Base-by-base conservation (phyloP, 2,113 vertebrate genomes). In the Helogale parvula region DNA sequence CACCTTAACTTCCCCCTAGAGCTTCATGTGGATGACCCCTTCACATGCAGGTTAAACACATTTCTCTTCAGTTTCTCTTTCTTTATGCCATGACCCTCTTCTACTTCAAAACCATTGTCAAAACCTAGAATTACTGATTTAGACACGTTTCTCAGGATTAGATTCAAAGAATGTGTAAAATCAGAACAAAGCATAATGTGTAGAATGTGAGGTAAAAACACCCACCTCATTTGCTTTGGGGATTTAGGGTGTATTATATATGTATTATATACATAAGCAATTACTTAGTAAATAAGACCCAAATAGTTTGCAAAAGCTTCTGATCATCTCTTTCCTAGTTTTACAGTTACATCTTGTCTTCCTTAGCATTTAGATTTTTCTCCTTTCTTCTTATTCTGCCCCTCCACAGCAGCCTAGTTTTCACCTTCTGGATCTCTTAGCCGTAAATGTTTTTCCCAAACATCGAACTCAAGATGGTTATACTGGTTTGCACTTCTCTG, bases 1-100 rank as follows among this genome's bases (percentile, higher is more conserved):
- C 0, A 41, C n/a, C 17, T 50, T 88, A 76, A 60, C 38, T 79
- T 60, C 66, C 17, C 54, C 87, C 31, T 69, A 31, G 19, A 93
- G 74, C 41, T 90, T 93, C 38, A 41, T 5, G 11, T 11, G 38
- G 7, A 33, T 45, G n/a, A 19, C 25, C 65, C 7, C 31, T 57
- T 82, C 88, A 69, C 6, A 1, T 41, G 19, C 11, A 10, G 29
- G 76, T 65, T 66, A 71, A 87, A 66, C 3, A 27, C 31, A 41
- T 21, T 7, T 77, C 21, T 77, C 13, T 93, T 63, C 15, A 60
- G 90, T 80, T 79, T 92, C 60, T 96, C 68, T 97, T 93, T 72
- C 60, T 90, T 82, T 79, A 50, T 2, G 60, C 17, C 12, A 19
- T 65, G 47, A 54, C 57, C 91, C 54, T 82, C 16, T 57, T 68